Base-by-base conservation (phyloP, 2,797 vertebrate species). In the Tangara arthus region DNA sequence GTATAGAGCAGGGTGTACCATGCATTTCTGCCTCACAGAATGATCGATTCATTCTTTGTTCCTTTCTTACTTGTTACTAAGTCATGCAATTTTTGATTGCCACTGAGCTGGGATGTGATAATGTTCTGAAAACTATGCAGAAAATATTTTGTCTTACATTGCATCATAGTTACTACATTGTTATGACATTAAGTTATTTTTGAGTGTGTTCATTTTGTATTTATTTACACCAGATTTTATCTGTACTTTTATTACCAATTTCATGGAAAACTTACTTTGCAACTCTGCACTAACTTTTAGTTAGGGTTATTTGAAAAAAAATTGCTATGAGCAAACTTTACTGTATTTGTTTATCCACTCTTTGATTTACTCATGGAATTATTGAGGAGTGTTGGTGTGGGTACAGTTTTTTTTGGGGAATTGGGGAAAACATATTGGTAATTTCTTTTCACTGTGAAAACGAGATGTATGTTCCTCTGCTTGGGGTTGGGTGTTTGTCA, bases 391-490 rank as follows among this genome's bases (percentile, higher is more conserved):
- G 0, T 44, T 50, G 7, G 8, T 59, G 8, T 49, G 30, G 52
- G 11, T 57, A 26, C 0, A 1, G 6, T 5, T 69, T 68, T 64
- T 57, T 79, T 14, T 11, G 2, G 60, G 39, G 24, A 89, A 42
- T 8, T 8, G 17, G 30, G 21, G 41, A 50, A 82, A 70, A 56
- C 10, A 19, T 9, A 42, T 5, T 41, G 53, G 7, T 75, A 55
- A 61, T 46, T 78, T 66, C 2, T 34, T 82, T 55, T 90, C 35
- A 23, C 37, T 47, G 15, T 75, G 65, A 50, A 77, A 80, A 44
- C 0, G 2, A 34, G 22, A 19, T 0, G 0, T 70, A 15, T 34
- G 22, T 68, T 68, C 24, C 14, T 75, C 30, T 82, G 64, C 39
- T 88, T 87, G 49, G 34, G 18, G 8, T 1, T 9, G 17, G 6